These are phyloP conservation scores for Drosophila sp. DNA, from an alignment of 1,140 invertebrate genomes.

Conservation along the genomic window DNA sequence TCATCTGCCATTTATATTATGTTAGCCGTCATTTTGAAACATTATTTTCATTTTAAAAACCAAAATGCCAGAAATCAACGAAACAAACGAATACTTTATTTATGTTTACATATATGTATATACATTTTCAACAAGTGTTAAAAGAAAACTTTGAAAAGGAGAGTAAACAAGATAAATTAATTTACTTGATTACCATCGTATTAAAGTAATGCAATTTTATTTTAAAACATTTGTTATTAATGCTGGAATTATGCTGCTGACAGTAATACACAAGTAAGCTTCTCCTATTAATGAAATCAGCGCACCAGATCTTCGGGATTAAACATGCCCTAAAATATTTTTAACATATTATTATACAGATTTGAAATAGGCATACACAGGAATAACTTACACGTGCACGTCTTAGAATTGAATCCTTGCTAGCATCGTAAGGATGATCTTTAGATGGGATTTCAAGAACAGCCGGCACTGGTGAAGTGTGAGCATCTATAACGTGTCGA, in stretches of 20 bases:
- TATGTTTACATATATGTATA: constrained; percentile 6
- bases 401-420: constrained; percentile 98
- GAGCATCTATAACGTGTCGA: constrained; percentile 97
- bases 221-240: constrained; percentile 9
- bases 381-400: constrained; percentile 90
- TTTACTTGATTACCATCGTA: not conserved
- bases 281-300: constrained; percentile 30
- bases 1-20: too few species aligned
- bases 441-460: constrained; percentile 99
- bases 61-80: not conserved
- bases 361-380: not conserved
- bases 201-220: not conserved
- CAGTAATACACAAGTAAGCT: not conserved
- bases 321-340: constrained; percentile 91
- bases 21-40: too few species aligned
- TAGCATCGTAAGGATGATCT: constrained; percentile 99
- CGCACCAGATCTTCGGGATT: constrained; percentile 90
- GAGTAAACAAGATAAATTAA: not conserved
- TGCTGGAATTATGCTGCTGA: constrained; percentile 9
- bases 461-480: constrained; percentile 96
- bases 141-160: not conserved
- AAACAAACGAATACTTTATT: constrained; percentile 10
- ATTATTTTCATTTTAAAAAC: too few species aligned
- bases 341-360: constrained; percentile 33
- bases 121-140: constrained; percentile 10